Evolutionary conservation across 2,113 vertebrate genomes (phyloP), one percentile per base, ranked within the genome.

Genomic region (Vanacampus margaritifer): DNA sequence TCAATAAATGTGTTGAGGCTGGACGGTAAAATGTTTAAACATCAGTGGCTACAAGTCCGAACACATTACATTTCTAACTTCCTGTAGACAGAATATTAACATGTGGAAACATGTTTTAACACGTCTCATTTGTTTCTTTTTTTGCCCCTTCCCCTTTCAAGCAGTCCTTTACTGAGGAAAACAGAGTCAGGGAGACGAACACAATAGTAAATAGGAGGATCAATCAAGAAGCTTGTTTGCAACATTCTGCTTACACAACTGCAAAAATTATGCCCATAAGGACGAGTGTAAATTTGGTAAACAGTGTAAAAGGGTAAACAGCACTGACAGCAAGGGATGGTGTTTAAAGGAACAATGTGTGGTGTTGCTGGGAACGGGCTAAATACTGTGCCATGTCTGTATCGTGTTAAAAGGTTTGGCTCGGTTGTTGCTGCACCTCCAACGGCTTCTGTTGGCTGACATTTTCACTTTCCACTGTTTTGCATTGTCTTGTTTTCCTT

Each of bases 301-400:
- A 72, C 61, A 11, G 1, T 59, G 19, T 19, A 65, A 71, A 66
- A 8, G 3, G 17, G 53, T 23, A 74, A 14, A 26, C 35, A 32
- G 41, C 46, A 57, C 56, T 48, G 75, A 65, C 70, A 59, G 68
- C 63, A 12, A 75, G 67, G 0, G 0, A 16, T 53, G 11, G 46
- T 71, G 75, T 71, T 76, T 71, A 57, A 56, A 69, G 41, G 50
- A 60, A 51, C 26, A 1, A n/a, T 43, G 57, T 67, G 72, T 43
- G 8, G 21, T 23, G 71, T 74, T 68, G 45, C 23, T 57, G 46
- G 59, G 66, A 77, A 65, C 53, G 48, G 45, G 26, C 48, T 65
- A 1, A 28, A 41, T 9, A 7, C 37, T 24, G 56, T 71, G 78
- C 64, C 80, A 73, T 59, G 71, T 58, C 85, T 87, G 85, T 70